Evolutionary conservation across 2,888 invertebrate species (phyloP), one percentile per base, ranked within the genome.

Genomic region (Lithosia quadra): DNA sequence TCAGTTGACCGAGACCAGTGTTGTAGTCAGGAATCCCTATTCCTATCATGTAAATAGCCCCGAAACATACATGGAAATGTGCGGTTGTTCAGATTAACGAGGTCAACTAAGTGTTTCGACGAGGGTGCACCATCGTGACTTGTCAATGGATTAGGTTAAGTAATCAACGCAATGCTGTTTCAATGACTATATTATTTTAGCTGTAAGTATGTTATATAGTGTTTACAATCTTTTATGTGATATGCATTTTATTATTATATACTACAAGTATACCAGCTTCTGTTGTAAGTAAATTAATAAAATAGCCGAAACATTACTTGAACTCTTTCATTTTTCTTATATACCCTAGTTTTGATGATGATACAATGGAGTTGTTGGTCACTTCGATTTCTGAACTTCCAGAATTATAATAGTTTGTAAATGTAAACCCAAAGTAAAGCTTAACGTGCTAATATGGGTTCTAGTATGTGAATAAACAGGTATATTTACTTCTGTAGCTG

Each of bases 181-280:
- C 89, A 92, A 89, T 92, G 84, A 92, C 89, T 90, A 91, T 90
- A 91, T 90, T 88, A 89, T 88, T 88, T 87, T 93, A 94, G 92
- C 85, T 87, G 84, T 93, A 93, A 91, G 90, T 91, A 94, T 92
- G 95, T 94, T 94, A 94, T 93, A 90, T 95, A 94, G 94, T 95
- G 91, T 94, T 93, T 94, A 94, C 91, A 90, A 92, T 86, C 92
- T 93, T 92, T 91, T 94, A 94, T 95, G 95, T 94, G 95, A 94
- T 95, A 95, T 90, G 94, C 95, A 93, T 94, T 94, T 93, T 93
- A 93, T 91, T 92, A 92, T 91, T 89, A 91, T 91, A 92, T 94
- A 95, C 95, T 94, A 85, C 93, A 94, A 95, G 94, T 94, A 94
- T 95, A 94, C 91, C 93, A 91, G 93, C 94, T 94, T 93, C 92